Evolutionary conservation across 2,113 vertebrate species (phyloP).

Genomic region (Gila orcuttii): DNA sequence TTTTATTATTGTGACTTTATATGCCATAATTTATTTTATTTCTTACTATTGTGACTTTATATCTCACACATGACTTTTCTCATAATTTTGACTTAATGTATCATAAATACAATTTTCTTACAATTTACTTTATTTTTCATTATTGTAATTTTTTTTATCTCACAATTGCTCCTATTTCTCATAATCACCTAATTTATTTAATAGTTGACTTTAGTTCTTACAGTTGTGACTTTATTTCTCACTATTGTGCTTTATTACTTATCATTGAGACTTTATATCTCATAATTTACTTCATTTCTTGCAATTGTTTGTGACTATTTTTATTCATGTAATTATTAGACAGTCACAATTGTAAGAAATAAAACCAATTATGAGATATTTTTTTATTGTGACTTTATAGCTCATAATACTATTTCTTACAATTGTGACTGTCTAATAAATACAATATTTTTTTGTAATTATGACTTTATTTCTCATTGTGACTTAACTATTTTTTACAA

Average conservation of each 20-base stretch:
- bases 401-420: background rate
- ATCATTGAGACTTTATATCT: background rate
- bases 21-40: background rate
- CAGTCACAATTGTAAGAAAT: background rate
- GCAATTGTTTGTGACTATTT: background rate
- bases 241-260: background rate
- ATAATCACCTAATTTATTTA: background rate
- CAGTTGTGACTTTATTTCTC: background rate
- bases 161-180: background rate
- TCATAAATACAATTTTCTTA: background rate
- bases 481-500: background rate
- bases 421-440: too few species aligned
- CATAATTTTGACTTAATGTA: background rate
- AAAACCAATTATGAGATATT: too few species aligned
- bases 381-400: background rate
- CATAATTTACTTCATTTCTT: background rate
- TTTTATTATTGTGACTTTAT: background rate
- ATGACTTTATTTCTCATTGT: background rate
- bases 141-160: background rate
- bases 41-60: background rate
- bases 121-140: background rate
- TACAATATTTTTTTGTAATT: background rate
- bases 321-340: background rate
- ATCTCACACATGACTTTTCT: background rate
- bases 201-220: background rate